Evolutionary conservation across 2,888 invertebrate genomes (phyloP).

Genomic region (Dione juno): DNA sequence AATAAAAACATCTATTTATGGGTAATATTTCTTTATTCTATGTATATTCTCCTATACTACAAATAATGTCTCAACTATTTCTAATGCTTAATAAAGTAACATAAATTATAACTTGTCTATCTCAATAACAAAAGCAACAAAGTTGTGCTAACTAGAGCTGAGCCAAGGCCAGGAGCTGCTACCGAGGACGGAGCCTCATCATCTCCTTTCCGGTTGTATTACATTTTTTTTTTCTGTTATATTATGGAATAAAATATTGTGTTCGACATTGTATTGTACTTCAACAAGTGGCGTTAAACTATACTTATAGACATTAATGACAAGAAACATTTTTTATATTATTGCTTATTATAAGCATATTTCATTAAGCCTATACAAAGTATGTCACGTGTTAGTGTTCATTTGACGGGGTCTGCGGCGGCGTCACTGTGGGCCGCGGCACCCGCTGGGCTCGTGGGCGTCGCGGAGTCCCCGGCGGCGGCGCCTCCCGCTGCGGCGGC

Average conservation of each 20-base stretch:
- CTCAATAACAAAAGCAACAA: not conserved
- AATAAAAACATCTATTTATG: too few relatives aligned
- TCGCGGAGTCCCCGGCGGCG: not conserved
- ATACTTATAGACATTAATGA: too few relatives aligned
- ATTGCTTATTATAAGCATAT: too few relatives aligned
- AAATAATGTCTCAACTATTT: not conserved
- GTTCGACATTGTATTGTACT: not conserved
- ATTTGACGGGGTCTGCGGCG: not conserved
- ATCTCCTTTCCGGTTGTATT: too few relatives aligned
- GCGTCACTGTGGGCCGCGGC: not conserved
- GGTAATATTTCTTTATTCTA: not conserved
- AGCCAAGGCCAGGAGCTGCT: too few relatives aligned
- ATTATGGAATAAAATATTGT: not conserved
- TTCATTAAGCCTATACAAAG: too few relatives aligned
- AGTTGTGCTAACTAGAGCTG: not conserved
- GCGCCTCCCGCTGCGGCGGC: not conserved
- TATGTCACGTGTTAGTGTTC: not conserved
- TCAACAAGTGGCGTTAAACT: too few relatives aligned
- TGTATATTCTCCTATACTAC: not conserved
- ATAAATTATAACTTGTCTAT: not conserved
- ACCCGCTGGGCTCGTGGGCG: too few relatives aligned
- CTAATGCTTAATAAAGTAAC: constrained; percentile 4
- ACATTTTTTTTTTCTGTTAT: not conserved
- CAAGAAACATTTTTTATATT: too few relatives aligned
- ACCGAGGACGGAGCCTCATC: too few relatives aligned